These are phyloP conservation scores for Diarsia rubi DNA, from an alignment of 2,888 invertebrate species.

Conservation along the genomic window DNA sequence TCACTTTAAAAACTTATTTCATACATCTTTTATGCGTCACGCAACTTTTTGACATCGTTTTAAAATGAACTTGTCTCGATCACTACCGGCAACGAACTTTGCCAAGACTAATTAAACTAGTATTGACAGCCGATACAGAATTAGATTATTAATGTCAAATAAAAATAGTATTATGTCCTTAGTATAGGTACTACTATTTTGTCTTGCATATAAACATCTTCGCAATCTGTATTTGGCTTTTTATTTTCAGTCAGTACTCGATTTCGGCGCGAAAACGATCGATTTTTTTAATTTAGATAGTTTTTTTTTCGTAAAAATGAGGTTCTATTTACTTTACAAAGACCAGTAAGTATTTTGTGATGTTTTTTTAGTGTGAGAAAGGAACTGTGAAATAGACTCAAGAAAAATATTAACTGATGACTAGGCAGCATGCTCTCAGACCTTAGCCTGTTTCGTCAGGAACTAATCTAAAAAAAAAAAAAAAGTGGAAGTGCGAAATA, in stretches of 20 bases:
- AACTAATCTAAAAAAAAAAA: too few relatives aligned
- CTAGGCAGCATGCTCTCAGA: too few relatives aligned
- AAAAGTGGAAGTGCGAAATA: neutral
- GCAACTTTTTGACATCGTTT: neutral
- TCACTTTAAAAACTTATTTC: too few relatives aligned
- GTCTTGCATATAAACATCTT: conserved; percentile 29
- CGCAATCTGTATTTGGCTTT: conserved; percentile 60
- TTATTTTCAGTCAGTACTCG: conserved; percentile 69
- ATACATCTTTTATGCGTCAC: too few relatives aligned
- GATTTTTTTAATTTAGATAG: conserved; percentile 52
- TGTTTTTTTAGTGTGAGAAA: neutral
- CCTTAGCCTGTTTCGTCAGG: too few relatives aligned
- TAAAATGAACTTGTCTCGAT: conserved; percentile 5
- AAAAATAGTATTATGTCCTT: conserved; percentile 58
- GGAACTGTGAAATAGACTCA: neutral
- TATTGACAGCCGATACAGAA: conserved; percentile 48
- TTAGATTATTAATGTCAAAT: conserved; percentile 22
- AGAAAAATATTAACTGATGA: too few relatives aligned
- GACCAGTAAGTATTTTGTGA: conserved; percentile 80
- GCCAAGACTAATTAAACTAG: conserved; percentile 53
- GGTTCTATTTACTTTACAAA: conserved; percentile 83
- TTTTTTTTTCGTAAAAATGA: conserved; percentile 70
- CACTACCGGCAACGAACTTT: conserved; percentile 13
- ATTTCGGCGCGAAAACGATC: conserved; percentile 69
- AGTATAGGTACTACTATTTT: neutral